Conservation (phyloP, 1,140 invertebrate species). For the Amyelois transitella region DNA sequence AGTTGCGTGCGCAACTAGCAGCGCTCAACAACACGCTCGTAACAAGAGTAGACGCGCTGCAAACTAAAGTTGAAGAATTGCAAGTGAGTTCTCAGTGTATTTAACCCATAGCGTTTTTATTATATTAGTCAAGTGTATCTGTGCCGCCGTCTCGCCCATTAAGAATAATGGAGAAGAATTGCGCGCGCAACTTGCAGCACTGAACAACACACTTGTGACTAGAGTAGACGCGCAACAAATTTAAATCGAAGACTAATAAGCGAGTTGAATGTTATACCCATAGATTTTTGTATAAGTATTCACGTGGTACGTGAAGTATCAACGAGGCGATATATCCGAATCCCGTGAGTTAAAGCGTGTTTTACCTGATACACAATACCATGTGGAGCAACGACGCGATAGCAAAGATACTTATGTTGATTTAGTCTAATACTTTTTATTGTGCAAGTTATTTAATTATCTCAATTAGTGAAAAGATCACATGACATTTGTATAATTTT, state of each 20-base stretch:
- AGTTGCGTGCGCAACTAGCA: slow-evolving; percentile 32
- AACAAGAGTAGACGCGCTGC: slow-evolving; percentile 36
- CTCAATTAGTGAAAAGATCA: too few species aligned
- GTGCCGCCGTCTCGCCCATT: slow-evolving; percentile 11
- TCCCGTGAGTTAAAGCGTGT: too few species aligned
- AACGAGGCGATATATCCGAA: too few species aligned
- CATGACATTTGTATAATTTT: too few species aligned
- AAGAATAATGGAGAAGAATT: slow-evolving; percentile 36
- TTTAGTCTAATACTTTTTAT: too few species aligned
- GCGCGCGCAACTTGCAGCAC: slow-evolving; percentile 23
- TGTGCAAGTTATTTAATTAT: too few species aligned
- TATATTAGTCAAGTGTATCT: not conserved
- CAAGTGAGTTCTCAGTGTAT: slow-evolving; percentile 35
- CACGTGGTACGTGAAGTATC: too few species aligned
- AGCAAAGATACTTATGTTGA: too few species aligned
- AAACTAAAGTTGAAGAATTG: slow-evolving; percentile 43
- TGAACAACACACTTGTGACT: slow-evolving; percentile 40
- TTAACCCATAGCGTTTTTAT: too few species aligned
- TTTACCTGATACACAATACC: too few species aligned
- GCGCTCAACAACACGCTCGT: slow-evolving; percentile 40
- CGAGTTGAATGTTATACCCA: slow-evolving; percentile 19
- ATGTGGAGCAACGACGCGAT: too few species aligned
- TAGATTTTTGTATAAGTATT: too few species aligned
- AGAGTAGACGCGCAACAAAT: slow-evolving; percentile 40
- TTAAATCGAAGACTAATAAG: slow-evolving; percentile 45